These are phyloP conservation scores for Spodoptera picta DNA, from an alignment of 2,888 invertebrate genomes.

Conservation along the genomic window DNA sequence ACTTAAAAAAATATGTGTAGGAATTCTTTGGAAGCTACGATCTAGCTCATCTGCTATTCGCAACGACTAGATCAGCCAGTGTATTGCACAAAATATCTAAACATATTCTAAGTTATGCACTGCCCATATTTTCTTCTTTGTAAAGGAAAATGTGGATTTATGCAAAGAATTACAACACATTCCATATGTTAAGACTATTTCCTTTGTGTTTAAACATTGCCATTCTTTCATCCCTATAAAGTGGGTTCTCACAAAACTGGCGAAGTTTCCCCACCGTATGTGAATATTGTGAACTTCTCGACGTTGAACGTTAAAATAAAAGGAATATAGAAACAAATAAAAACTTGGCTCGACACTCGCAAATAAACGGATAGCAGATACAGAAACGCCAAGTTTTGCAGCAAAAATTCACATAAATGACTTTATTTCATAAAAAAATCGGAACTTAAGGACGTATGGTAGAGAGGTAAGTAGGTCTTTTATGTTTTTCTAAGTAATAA, in stretches of 20 bases:
- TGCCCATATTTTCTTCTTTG: background rate
- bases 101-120: no score
- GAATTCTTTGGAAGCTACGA: no score
- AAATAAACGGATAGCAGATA: slow-evolving; percentile 38
- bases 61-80: no score
- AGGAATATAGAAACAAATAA: slow-evolving; percentile 48
- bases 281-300: slow-evolving; percentile 48
- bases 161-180: slow-evolving; percentile 63
- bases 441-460: slow-evolving; percentile 20
- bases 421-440: slow-evolving; percentile 32
- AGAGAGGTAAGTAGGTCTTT: slow-evolving; percentile 11
- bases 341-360: slow-evolving; percentile 45
- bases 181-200: slow-evolving; percentile 53
- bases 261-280: slow-evolving; percentile 42
- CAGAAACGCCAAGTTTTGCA: slow-evolving; percentile 28
- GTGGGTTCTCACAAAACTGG: slow-evolving; percentile 35
- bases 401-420: slow-evolving; percentile 34
- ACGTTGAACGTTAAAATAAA: slow-evolving; percentile 51
- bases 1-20: no score
- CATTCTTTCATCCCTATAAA: slow-evolving; percentile 30
- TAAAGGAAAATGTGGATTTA: slow-evolving; percentile 61
- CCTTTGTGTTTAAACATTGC: slow-evolving; percentile 35
- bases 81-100: no score
- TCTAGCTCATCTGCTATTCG: no score
- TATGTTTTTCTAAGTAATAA: no score